Base-by-base conservation (phyloP, 2,888 invertebrate species). In the Stenodera caucasica region DNA sequence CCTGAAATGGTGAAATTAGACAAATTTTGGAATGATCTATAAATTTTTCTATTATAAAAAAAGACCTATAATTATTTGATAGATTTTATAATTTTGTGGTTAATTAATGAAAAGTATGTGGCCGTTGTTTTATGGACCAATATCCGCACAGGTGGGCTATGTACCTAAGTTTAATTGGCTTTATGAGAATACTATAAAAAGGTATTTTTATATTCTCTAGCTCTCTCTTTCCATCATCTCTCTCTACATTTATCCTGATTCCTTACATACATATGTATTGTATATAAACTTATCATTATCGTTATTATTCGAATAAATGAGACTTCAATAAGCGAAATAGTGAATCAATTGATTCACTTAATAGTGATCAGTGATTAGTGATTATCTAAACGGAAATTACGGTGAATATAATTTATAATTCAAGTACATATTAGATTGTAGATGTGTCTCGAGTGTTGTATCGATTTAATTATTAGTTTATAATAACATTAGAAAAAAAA, bases 361-460 rank as follows among this genome's bases (percentile, higher is more conserved):
- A 26, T 26, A 26, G 26, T 26, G 26, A 26, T 26, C 26, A 26
- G 15, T 14, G 35, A 37, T 40, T 40, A 9, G 15, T 40, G 45
- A 45, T 23, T 45, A 45, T 45, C 45, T 23, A 45, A 45, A 45
- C 23, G 45, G 45, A 45, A 45, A 45, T 45, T 23, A 26, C 26
- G 5, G 5, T 26, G 2, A 4, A 4, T 4, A 4, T 5, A 26
- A 26, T 26, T 26, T 26, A 26, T 26, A 26, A 26, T 26, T 7
- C 30, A 7, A 5, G 26, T 26, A 26, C 26, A 26, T 3, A 30
- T 30, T 30, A 30, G 5, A 26, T 26, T 30, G 3, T n/a, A 21
- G 45, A 45, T 45, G 45, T 45, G 23, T 45, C 23, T 12, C 18
- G 23, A 45, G 15, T 15, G 23, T 12, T 45, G 45, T 21, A 45